These are phyloP conservation scores for Falco peregrinus DNA, from an alignment of 2,797 vertebrate genomes.

Conservation along the genomic window DNA sequence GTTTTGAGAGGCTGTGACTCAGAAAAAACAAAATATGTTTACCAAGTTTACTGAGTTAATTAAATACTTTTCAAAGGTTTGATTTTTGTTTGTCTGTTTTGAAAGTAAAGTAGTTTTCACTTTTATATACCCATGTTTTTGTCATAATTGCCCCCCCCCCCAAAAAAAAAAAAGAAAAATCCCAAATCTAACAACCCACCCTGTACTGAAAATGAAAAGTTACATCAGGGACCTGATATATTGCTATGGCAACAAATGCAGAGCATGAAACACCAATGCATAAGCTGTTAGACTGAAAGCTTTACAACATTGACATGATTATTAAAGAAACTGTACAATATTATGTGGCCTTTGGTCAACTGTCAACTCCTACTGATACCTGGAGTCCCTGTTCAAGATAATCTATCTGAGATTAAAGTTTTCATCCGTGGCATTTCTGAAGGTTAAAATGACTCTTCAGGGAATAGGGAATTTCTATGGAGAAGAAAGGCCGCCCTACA, in stretches of 20 bases:
- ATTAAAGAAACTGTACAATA: not conserved
- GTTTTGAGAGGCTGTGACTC: not conserved
- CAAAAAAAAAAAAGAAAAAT: rapidly evolving
- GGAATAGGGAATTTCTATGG: not conserved
- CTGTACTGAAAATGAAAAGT: not conserved
- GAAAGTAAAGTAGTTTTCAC: not conserved
- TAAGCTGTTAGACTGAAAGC: not conserved
- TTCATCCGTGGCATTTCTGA: not conserved
- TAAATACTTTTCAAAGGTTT: not conserved
- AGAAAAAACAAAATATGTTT: not conserved
- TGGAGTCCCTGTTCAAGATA: not conserved
- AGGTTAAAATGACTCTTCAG: not conserved
- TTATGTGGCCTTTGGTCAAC: not conserved
- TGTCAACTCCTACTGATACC: not conserved
- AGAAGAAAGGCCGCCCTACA: not conserved
- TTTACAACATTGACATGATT: not conserved
- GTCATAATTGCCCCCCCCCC: not conserved
- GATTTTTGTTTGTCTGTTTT: not conserved
- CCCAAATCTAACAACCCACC: not conserved
- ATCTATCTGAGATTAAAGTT: not conserved
- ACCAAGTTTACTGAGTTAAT: not conserved
- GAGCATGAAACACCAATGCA: not conserved
- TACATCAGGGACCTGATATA: not conserved
- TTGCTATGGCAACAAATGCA: not conserved
- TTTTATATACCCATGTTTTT: not conserved